Conservation (phyloP, 2,797 vertebrate species). For the Telmatherina bonti region DNA sequence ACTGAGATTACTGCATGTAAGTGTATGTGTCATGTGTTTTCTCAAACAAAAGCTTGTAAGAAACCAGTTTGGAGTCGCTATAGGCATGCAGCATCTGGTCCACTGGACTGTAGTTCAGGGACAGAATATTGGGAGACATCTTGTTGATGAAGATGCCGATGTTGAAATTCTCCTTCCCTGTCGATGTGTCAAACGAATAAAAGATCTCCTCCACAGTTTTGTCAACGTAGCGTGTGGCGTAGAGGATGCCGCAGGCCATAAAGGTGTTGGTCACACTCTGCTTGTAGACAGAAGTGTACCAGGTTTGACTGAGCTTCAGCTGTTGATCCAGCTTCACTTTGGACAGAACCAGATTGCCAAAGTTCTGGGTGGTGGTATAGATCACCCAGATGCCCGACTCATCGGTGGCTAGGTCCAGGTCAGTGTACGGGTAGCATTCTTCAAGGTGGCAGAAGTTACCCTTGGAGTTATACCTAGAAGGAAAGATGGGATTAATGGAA, state of each 20-base stretch:
- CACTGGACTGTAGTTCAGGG: constrained; percentile 77
- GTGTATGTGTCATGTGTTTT: not conserved
- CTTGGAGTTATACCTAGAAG: constrained; percentile 72
- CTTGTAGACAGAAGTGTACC: constrained; percentile 79
- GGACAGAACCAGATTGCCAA: constrained; percentile 79
- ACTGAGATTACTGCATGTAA: too few relatives aligned
- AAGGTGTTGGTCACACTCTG: constrained; percentile 77
- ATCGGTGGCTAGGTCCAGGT: constrained; percentile 82
- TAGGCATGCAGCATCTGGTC: constrained; percentile 73
- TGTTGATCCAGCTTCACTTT: constrained; percentile 52
- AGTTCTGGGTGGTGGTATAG: constrained; percentile 72
- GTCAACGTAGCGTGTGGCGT: constrained; percentile 73
- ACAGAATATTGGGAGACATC: constrained; percentile 66
- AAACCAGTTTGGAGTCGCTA: constrained; percentile 66
- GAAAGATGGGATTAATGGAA: too few relatives aligned
- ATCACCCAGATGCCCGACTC: constrained; percentile 81
- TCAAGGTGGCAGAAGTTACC: constrained; percentile 75
- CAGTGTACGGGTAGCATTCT: constrained; percentile 68
- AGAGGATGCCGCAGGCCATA: constrained; percentile 80
- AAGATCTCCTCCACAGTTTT: constrained; percentile 79
- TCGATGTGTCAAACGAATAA: constrained; percentile 78
- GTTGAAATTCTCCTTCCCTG: constrained; percentile 69
- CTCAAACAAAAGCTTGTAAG: constrained; percentile 69
- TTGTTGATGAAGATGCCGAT: constrained; percentile 75
- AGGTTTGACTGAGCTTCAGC: constrained; percentile 55